Conservation (phyloP, 2,113 vertebrate species). For the Prionailurus viverrinus region DNA sequence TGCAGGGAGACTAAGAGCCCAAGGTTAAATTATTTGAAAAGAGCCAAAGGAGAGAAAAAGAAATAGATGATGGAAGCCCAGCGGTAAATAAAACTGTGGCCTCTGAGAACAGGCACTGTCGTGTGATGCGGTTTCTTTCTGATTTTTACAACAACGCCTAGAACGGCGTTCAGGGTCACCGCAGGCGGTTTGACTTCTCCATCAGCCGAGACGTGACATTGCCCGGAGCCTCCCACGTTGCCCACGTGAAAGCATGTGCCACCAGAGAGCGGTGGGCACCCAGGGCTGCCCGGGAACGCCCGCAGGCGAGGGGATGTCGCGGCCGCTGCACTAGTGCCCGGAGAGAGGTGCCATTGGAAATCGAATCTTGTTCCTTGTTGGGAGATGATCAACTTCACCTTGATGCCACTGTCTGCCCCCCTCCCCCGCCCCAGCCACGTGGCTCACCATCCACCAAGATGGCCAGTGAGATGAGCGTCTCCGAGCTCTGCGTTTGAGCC, state of each 20-base stretch:
- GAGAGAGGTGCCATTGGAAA: not conserved
- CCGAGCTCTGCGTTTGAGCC: rapidly evolving
- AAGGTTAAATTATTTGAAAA: conserved; percentile 36
- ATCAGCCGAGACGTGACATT: rapidly evolving
- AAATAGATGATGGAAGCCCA: not conserved
- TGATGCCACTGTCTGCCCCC: rapidly evolving
- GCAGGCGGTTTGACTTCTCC: rapidly evolving
- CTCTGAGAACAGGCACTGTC: not conserved
- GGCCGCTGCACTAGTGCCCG: rapidly evolving
- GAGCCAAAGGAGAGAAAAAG: not conserved
- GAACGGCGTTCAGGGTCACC: rapidly evolving
- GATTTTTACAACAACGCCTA: not conserved
- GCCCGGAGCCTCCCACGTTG: not conserved
- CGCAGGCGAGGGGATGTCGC: rapidly evolving
- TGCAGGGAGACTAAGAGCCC: not conserved
- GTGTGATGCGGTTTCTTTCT: not conserved
- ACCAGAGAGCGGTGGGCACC: rapidly evolving
- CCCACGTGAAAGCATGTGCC: not conserved
- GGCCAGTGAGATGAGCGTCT: rapidly evolving
- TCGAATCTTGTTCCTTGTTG: not conserved
- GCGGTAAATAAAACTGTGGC: not conserved
- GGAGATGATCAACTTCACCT: not conserved
- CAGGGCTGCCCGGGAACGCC: rapidly evolving
- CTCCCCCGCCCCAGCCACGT: rapidly evolving
- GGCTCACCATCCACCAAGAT: not conserved